Evolutionary conservation across 2,797 vertebrate genomes (phyloP), one percentile per base, ranked within the genome.

Genomic region (Staurois parvus): DNA sequence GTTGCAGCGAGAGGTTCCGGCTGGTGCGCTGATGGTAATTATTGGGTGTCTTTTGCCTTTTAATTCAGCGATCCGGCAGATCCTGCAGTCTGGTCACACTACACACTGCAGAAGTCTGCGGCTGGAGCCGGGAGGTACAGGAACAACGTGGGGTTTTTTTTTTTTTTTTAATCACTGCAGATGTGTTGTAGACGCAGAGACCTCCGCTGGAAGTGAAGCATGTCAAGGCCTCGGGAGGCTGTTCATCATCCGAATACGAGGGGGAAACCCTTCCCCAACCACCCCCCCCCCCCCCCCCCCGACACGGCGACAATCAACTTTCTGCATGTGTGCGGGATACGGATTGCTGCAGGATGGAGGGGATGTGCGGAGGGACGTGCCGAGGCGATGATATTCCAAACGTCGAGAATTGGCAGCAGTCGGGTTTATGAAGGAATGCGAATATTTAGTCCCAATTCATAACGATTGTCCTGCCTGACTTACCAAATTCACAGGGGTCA

Each of bases 81-180:
- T 81, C 69, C 29, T 81, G 79, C 79, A 81, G 79, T 73, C 69
- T 21, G 9, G 69, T 81, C 79, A 81, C 79, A 73, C 72, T 42
- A 28, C 40, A 72, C 30, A 72, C 67, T 34, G 79, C 48, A 40
- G 68, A 4, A 59, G 29, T 17, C 79, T 72, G 69, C 79, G 69
- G 67, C 79, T 37, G 79, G 40, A 29, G 48, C 66, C 17, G 26
- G 8, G 45, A 70, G 66, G 37, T 34, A 37, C 56, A 62, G 79
- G 79, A 62, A 52, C n/a, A 3, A 28, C 29, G 19, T 28, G 15
- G 21, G 28, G 0, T 37, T 37, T 66, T 69, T 66, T 66, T 62
- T 77, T 64, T 40, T 69, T 66, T 66, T 62, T 77, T 64, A 28
- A 81, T 72, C 68, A 81, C 79, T 81, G 79, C 79, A 81, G 79